Conservation (phyloP, 1,140 invertebrate genomes). For the Zophobas morio region DNA sequence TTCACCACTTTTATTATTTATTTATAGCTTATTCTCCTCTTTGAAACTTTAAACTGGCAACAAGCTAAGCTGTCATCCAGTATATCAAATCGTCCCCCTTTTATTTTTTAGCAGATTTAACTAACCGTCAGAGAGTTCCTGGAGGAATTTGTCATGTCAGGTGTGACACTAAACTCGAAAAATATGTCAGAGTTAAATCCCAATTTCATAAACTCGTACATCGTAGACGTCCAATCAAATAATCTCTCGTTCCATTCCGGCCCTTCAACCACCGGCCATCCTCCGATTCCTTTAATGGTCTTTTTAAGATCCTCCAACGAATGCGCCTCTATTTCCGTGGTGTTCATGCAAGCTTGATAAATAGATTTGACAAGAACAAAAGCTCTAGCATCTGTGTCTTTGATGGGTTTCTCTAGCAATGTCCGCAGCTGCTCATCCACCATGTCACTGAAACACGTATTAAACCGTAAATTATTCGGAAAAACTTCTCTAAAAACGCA, state of each 20-base stretch:
- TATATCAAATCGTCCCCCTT: neutral
- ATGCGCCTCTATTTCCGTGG: conserved; percentile 61
- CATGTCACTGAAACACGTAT: conserved; percentile 26
- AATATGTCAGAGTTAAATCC: conserved; percentile 91
- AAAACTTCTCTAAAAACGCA: neutral
- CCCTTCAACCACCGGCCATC: conserved; percentile 74
- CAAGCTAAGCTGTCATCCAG: too few relatives aligned
- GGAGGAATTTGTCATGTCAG: conserved; percentile 90
- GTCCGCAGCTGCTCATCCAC: conserved; percentile 30
- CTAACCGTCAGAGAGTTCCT: conserved; percentile 29
- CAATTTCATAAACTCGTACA: conserved; percentile 80
- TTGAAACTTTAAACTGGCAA: too few relatives aligned
- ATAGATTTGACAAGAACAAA: conserved; percentile 48
- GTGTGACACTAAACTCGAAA: conserved; percentile 87
- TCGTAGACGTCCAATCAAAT: conserved; percentile 80
- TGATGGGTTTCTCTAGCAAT: conserved; percentile 19
- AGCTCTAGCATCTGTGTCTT: conserved; percentile 18
- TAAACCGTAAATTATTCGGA: conserved; percentile 28
- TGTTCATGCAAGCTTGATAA: conserved; percentile 51
- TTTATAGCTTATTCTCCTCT: too few relatives aligned
- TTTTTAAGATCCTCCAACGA: conserved; percentile 67
- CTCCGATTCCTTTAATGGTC: conserved; percentile 70
- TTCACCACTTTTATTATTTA: too few relatives aligned
- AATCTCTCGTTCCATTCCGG: conserved; percentile 73
- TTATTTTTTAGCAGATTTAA: neutral